phyloP scores from a whole-genome alignment of 2,113 vertebrate species.

The Oncorhynchus clarkii region DNA sequence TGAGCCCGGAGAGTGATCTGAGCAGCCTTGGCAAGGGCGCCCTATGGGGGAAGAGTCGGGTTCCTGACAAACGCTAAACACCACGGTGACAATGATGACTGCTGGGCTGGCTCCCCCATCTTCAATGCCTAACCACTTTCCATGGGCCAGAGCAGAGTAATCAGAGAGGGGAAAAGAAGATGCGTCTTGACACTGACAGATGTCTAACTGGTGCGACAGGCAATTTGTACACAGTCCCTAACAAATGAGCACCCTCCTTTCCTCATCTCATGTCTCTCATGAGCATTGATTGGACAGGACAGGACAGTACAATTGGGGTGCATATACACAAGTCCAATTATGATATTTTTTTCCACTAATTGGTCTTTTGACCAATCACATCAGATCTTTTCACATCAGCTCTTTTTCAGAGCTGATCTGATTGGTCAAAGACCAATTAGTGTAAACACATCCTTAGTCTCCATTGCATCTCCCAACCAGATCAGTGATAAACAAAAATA shows the following conservation, averaged over 20 bases:
- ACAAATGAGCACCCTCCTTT: not conserved
- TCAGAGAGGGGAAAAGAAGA: not conserved
- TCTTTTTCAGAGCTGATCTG: too few species aligned
- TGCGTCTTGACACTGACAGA: not conserved
- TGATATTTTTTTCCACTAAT: too few species aligned
- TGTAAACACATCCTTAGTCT: too few species aligned
- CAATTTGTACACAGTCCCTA: not conserved
- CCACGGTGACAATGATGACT: slow-evolving; percentile 51
- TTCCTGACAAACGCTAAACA: slow-evolving; percentile 67
- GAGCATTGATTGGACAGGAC: not conserved
- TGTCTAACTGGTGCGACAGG: too few species aligned
- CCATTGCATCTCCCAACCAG: slow-evolving; percentile 1
- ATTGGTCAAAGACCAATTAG: too few species aligned
- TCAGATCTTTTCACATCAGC: too few species aligned
- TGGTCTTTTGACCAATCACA: too few species aligned
- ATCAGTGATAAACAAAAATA: too few species aligned
- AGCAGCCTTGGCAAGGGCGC: slow-evolving; percentile 55
- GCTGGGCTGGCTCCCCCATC: not conserved
- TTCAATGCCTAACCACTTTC: not conserved
- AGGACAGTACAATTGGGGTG: not conserved
- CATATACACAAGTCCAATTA: too few species aligned
- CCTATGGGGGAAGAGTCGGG: slow-evolving; percentile 61
- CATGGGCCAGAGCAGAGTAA: not conserved
- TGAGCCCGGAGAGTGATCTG: slow-evolving; percentile 71
- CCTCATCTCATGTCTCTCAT: not conserved